These are phyloP conservation scores for Trachymyrmex septentrionalis DNA, from an alignment of 1,140 invertebrate species.

Conservation along the genomic window DNA sequence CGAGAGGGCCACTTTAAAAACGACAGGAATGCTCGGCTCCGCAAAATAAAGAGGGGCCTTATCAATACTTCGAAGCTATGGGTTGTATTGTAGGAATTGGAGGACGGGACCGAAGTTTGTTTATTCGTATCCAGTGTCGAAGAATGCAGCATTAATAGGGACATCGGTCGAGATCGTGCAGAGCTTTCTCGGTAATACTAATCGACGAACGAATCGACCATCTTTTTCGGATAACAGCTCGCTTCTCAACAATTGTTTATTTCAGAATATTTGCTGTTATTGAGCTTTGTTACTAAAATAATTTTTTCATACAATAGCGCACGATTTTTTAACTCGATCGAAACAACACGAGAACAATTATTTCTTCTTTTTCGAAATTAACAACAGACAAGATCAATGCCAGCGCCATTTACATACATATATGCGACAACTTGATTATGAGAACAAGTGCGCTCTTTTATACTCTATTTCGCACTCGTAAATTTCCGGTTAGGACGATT, in stretches of 20 bases:
- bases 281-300: no score
- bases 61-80: slow-evolving; percentile 65
- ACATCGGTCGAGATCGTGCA: background rate
- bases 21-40: slow-evolving; percentile 6
- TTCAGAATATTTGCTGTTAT: background rate
- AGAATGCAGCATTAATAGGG: background rate
- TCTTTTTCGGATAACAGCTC: background rate
- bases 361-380: slow-evolving; percentile 1
- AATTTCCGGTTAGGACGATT: slow-evolving; percentile 43
- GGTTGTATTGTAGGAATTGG: background rate
- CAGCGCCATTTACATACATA: background rate
- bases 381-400: background rate
- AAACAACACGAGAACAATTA: background rate
- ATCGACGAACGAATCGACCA: background rate
- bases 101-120: background rate
- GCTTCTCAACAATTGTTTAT: background rate
- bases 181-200: background rate
- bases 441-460: slow-evolving; percentile 44
- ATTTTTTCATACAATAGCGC: background rate
- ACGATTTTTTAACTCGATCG: background rate
- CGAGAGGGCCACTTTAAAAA: background rate
- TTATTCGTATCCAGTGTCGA: background rate
- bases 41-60: slow-evolving; percentile 9
- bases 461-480: background rate
- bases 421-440: background rate